A percentile compares a stretch with the other conserved stretches of the same genome.
phyloP scores from a whole-genome alignment of 2,797 vertebrate species.

The Cheracebus regulus region DNA sequence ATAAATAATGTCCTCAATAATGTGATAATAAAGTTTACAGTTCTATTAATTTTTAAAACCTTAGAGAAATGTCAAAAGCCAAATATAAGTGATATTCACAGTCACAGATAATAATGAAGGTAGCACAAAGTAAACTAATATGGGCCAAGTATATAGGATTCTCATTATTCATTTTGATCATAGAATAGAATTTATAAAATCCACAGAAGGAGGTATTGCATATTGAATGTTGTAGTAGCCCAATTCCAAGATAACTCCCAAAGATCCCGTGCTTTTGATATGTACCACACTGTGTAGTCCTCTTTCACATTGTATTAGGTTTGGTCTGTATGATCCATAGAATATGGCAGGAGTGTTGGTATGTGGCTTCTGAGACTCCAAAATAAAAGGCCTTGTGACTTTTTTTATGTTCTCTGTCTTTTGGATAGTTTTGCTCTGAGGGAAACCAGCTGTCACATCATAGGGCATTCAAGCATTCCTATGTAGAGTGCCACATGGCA shows the following conservation, averaged over 20 bases:
- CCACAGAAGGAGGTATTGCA: background rate
- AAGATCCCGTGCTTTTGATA: background rate
- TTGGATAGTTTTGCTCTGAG: conserved; percentile 8
- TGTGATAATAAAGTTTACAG: background rate
- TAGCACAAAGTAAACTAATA: background rate
- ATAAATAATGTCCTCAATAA: background rate
- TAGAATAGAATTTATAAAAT: background rate
- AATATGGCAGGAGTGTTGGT: background rate
- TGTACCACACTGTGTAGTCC: background rate
- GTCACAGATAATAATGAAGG: background rate
- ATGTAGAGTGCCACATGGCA: background rate
- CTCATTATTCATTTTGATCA: background rate
- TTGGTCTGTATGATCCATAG: background rate
- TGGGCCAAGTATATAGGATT: background rate
- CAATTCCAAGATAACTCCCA: background rate
- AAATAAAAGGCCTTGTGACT: background rate
- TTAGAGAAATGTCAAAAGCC: background rate
- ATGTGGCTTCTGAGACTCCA: background rate
- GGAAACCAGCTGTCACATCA: background rate
- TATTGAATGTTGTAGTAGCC: background rate
- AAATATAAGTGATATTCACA: background rate
- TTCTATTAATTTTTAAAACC: background rate
- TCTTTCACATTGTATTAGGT: background rate
- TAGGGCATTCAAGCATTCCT: background rate
- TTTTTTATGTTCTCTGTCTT: background rate